A percentile compares a stretch with the other conserved stretches of the same genome.
These are phyloP conservation scores for Plutomurus gul DNA, from an alignment of 1,140 invertebrate species.

Conservation along the genomic window DNA sequence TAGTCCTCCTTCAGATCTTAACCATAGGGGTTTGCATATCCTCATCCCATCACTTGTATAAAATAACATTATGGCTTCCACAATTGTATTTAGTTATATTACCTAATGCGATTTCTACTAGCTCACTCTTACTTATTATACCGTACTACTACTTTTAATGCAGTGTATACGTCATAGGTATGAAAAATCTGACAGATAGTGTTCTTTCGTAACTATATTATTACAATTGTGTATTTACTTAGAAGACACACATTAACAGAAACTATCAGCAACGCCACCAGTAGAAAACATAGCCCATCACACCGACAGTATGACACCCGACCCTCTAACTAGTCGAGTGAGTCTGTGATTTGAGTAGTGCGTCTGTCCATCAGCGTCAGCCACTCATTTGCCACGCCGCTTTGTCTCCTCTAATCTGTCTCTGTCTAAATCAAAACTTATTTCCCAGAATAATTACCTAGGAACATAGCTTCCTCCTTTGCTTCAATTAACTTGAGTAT, in stretches of 20 bases:
- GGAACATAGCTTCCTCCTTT: neutral
- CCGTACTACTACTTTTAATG: no score
- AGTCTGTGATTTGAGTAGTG: constrained; percentile 17
- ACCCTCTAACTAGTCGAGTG: neutral
- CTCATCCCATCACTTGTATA: no score
- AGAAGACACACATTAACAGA: neutral
- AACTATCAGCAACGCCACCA: neutral
- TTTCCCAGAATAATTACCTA: constrained; percentile 29
- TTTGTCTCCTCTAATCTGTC: constrained; percentile 23
- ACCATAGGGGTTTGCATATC: no score
- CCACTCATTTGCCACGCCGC: constrained; percentile 18
- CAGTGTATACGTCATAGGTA: no score
- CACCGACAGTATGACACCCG: constrained; percentile 17
- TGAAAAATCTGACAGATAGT: no score
- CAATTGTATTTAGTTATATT: no score
- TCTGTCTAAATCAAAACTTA: constrained; percentile 28
- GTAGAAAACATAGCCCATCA: neutral
- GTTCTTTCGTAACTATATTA: no score
- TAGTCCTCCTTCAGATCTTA: no score
- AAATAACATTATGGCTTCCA: no score
- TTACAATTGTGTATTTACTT: no score
- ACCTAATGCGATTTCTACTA: no score
- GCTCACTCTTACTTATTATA: no score
- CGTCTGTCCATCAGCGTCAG: constrained; percentile 24
- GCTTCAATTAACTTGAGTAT: constrained; percentile 2